phyloP scores from a whole-genome alignment of 2,113 vertebrate species.

The Microcebus jonahi region DNA sequence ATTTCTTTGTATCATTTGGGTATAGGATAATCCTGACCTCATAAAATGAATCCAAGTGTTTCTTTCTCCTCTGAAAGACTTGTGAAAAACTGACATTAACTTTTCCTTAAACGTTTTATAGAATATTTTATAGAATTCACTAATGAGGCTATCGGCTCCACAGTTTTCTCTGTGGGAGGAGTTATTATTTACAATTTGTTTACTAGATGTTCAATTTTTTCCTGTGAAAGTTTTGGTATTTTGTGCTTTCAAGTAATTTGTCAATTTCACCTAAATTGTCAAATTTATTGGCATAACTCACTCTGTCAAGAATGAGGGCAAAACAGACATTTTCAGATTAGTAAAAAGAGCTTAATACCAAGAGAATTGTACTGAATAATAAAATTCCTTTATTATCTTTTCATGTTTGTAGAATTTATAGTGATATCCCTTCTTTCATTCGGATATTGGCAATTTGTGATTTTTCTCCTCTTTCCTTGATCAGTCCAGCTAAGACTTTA shows the following conservation, averaged over 20 bases:
- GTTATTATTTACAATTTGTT: not conserved
- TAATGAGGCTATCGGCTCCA: not conserved
- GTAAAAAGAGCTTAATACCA: not conserved
- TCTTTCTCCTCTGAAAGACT: not conserved
- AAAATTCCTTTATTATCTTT: not conserved
- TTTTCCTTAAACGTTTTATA: not conserved
- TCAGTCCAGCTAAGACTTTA: not conserved
- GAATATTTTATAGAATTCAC: not conserved
- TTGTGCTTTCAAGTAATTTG: not conserved
- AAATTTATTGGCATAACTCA: not conserved
- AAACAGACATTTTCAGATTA: not conserved
- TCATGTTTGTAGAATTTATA: not conserved
- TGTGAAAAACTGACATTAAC: not conserved
- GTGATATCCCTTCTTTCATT: not conserved
- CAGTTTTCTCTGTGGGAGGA: not conserved
- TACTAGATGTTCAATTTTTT: not conserved
- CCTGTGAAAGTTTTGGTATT: not conserved
- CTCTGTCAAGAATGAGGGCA: not conserved
- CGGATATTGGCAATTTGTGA: not conserved
- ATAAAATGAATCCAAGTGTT: too few relatives aligned
- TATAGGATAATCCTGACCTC: not conserved
- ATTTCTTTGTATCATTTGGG: too few relatives aligned
- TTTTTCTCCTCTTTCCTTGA: not conserved
- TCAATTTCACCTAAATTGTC: not conserved
- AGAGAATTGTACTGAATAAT: not conserved